phyloP scores from a whole-genome alignment of 2,888 invertebrate genomes.

The Pristionchus entomophagus region DNA sequence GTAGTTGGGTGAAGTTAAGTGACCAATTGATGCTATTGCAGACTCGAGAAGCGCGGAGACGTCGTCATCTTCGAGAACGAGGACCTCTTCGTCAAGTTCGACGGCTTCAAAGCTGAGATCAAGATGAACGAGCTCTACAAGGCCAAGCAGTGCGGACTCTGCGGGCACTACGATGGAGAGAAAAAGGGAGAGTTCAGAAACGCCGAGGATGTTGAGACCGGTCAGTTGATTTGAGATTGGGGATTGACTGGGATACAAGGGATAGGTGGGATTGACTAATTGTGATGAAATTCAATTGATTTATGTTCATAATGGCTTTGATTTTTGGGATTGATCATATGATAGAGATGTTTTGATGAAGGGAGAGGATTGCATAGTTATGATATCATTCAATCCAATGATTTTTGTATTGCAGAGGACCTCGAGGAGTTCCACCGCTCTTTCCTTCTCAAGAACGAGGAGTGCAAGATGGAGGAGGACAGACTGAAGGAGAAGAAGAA shows the following conservation, averaged over 20 bases:
- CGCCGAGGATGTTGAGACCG: conserved; percentile 61
- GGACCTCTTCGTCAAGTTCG: conserved; percentile 67
- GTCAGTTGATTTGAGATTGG: not conserved
- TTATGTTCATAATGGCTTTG: not conserved
- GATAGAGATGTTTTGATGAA: not conserved
- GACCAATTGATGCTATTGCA: conserved; percentile 44
- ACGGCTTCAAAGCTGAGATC: conserved; percentile 66
- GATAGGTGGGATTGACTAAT: not conserved
- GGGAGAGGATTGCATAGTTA: not conserved
- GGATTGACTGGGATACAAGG: not conserved
- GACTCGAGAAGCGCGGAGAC: conserved; percentile 55
- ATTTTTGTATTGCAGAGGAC: conserved; percentile 52
- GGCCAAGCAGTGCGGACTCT: conserved; percentile 72
- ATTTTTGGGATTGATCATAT: not conserved
- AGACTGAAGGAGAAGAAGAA: conserved; percentile 37
- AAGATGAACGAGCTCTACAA: conserved; percentile 61
- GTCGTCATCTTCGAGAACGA: conserved; percentile 58
- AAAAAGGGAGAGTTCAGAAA: conserved; percentile 62
- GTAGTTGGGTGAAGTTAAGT: conserved; percentile 51
- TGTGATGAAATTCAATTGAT: not conserved
- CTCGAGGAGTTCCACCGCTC: conserved; percentile 71
- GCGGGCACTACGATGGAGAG: conserved; percentile 72
- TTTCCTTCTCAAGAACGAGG: conserved; percentile 56
- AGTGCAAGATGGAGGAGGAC: conserved; percentile 39
- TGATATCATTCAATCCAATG: not conserved